Evolutionary conservation across 2,113 vertebrate species (phyloP).

Genomic region (Rhodinocichla rosea): DNA sequence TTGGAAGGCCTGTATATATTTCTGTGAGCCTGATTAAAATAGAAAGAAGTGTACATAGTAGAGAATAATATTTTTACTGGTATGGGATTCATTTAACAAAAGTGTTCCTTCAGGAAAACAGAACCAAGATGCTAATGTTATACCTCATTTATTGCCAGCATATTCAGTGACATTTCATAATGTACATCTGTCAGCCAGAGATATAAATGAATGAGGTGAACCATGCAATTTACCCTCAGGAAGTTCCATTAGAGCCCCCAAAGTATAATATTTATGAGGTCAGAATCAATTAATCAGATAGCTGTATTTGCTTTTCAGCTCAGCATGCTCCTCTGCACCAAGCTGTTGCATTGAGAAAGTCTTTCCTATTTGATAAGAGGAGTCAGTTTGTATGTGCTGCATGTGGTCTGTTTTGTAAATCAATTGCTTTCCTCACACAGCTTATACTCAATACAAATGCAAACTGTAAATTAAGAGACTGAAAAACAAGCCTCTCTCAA

Average conservation of each 20-base stretch:
- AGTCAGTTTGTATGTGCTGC: slow-evolving; percentile 44
- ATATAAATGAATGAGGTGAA: slow-evolving; percentile 85
- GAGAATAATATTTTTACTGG: slow-evolving; percentile 72
- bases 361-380: slow-evolving; percentile 46
- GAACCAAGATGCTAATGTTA: slow-evolving; percentile 81
- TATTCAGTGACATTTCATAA: slow-evolving; percentile 87
- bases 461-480: slow-evolving; percentile 36
- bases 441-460: slow-evolving; percentile 9
- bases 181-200: slow-evolving; percentile 87
- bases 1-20: slow-evolving; percentile 34
- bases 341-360: slow-evolving; percentile 69
- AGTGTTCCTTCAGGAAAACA: slow-evolving; percentile 75
- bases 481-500: slow-evolving; percentile 32
- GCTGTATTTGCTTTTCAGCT: slow-evolving; percentile 76
- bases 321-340: slow-evolving; percentile 64
- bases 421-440: slow-evolving; percentile 27
- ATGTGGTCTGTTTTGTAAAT: slow-evolving; percentile 63
- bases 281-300: slow-evolving; percentile 89
- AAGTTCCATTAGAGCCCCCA: slow-evolving; percentile 83
- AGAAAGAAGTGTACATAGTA: slow-evolving; percentile 28
- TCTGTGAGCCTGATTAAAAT: slow-evolving; percentile 43
- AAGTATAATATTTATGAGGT: slow-evolving; percentile 88
- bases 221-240: slow-evolving; percentile 81
- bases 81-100: slow-evolving; percentile 80
- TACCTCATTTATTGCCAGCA: slow-evolving; percentile 83